Evolutionary conservation across 2,888 invertebrate species (phyloP), one percentile per base, ranked within the genome.

Genomic region (Epistrophe eligans): DNA sequence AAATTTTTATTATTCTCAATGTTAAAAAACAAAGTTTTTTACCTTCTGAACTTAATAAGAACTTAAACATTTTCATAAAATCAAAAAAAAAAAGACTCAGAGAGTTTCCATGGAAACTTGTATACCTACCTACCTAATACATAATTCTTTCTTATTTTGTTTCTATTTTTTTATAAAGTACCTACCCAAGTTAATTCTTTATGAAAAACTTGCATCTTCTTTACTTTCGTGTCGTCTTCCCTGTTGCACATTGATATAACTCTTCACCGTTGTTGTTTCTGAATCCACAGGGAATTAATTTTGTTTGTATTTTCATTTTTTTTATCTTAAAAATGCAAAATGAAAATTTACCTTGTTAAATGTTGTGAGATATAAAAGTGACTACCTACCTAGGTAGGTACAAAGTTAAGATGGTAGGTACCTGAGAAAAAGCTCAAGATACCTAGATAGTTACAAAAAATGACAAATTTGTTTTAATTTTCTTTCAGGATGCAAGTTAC

Each of bases 141-240:
- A n/a, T n/a, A n/a, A n/a, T 55, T 15, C 1, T 17, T 60, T 11
- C 3, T 60, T 19, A 19, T 8, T 19, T 35, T 35, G 1, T 0
- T 15, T n/a, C n/a, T n/a, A n/a, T n/a, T n/a, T 60, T 19, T n/a
- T 19, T 5, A 4, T 60, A 19, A n/a, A n/a, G n/a, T n/a, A n/a
- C n/a, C n/a, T n/a, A n/a, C n/a, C n/a, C n/a, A n/a, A 17, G 8
- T 19, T 60, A 55, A 8, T 60, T 38, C 11, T 60, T 38, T 58
- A 38, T 38, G 58, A 58, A 58, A 35, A 58, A 58, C 58, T 60
- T 32, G 55, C 28, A 55, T 55, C 32, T 52, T 52, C 52, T 24
- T 52, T 15, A 52, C 19, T 57, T 32, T 6, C n/a, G 11, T 6
- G 17, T 10, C 38, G 28, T 55, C 38, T 19, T 15, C 19, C 60